phyloP scores from a whole-genome alignment of 2,888 invertebrate genomes.

The Cephonodes hylas region DNA sequence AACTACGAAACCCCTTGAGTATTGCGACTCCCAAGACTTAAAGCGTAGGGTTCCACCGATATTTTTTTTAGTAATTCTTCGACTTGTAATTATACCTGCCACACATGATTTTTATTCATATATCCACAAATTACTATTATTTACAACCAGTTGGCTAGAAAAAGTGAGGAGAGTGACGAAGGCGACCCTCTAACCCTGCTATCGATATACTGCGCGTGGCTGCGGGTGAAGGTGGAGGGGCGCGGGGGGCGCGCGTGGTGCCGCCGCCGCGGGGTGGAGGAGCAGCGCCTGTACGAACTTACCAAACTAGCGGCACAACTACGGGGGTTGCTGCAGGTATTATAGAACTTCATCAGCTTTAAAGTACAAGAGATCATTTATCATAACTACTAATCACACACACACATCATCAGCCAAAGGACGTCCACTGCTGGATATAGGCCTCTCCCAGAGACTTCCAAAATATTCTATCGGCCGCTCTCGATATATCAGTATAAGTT shows the following conservation, averaged over 20 bases:
- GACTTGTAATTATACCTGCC: too few relatives aligned
- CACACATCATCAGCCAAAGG: too few relatives aligned
- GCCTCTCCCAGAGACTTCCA: too few relatives aligned
- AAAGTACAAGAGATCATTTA: not conserved
- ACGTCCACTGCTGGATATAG: too few relatives aligned
- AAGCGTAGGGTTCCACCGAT: too few relatives aligned
- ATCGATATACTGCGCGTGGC: slow-evolving; percentile 93
- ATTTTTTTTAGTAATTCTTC: too few relatives aligned
- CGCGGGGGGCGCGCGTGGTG: slow-evolving; percentile 89
- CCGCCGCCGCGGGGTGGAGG: slow-evolving; percentile 93
- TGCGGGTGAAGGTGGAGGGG: slow-evolving; percentile 86
- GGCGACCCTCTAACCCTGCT: slow-evolving; percentile 97
- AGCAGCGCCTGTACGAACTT: slow-evolving; percentile 98
- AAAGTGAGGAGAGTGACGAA: slow-evolving; percentile 93
- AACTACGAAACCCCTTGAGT: too few relatives aligned
- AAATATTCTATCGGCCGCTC: too few relatives aligned
- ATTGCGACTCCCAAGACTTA: too few relatives aligned
- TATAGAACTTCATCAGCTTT: not conserved
- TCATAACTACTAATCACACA: not conserved
- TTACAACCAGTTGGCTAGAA: slow-evolving; percentile 82
- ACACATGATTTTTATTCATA: too few relatives aligned
- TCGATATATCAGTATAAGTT: too few relatives aligned
- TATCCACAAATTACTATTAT: too few relatives aligned
- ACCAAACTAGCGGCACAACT: slow-evolving; percentile 96
- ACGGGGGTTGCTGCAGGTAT: slow-evolving; percentile 88